Conservation (phyloP, 2,113 vertebrate genomes). For the Ancistrus triradiatus region DNA sequence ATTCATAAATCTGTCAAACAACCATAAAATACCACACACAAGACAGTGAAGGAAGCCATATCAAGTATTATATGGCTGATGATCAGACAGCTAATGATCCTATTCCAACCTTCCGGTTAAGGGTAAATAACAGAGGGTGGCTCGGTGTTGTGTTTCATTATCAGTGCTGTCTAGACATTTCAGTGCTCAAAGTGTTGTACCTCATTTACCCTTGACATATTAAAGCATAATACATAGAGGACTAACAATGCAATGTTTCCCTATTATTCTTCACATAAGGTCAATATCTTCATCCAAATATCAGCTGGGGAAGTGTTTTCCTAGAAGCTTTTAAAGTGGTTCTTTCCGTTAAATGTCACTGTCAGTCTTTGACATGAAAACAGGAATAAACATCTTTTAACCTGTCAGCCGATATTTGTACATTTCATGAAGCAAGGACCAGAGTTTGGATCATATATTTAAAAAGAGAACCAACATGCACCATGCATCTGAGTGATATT, state of each 20-base stretch:
- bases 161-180: constrained; percentile 22
- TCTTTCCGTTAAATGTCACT: constrained; percentile 77
- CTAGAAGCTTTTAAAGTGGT: constrained; percentile 54
- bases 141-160: constrained; percentile 26
- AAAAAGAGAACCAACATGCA: not conserved
- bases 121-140: constrained; percentile 21
- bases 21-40: too few relatives aligned
- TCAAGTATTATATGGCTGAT: too few relatives aligned
- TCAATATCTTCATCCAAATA: constrained; percentile 51
- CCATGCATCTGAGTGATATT: constrained; percentile 1
- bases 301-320: constrained; percentile 39
- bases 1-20: too few relatives aligned
- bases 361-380: constrained; percentile 77
- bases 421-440: constrained; percentile 57
- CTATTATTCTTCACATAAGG: constrained; percentile 30
- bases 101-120: constrained; percentile 12
- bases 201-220: constrained; percentile 29
- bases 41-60: too few relatives aligned
- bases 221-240: constrained; percentile 15
- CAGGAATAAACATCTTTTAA: constrained; percentile 73
- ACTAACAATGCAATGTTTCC: constrained; percentile 15
- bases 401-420: constrained; percentile 75
- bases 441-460: not conserved
- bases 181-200: constrained; percentile 24
- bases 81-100: constrained; percentile 33